Base-by-base conservation (phyloP, 1,140 invertebrate genomes). In the Trinorchestia longiramus region DNA sequence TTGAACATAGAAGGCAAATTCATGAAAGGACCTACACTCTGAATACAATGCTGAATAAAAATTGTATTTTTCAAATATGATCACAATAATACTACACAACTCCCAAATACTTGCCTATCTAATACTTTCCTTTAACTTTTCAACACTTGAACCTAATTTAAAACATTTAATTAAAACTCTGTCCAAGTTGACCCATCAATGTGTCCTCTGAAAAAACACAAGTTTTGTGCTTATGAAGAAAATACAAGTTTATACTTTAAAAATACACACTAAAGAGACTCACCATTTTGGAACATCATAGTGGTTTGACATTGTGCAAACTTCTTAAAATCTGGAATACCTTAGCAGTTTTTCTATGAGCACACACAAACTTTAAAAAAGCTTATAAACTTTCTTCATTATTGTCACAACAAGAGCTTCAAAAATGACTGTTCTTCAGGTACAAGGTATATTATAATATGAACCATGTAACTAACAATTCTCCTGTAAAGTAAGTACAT, bases 211-310 rank as follows among this genome's bases (percentile, higher is more conserved):
- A 19, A 19, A 53, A 19, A 8, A 19, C 47, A 6, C 47, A 53
- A 53, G 19, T 53, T 53, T 8, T 53, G n/a, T n/a, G n/a, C n/a
- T n/a, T 53, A 8, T 19, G 19, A 53, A 53, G 28, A 77, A 77
- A 23, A 77, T 19, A 77, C 28, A 23, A 77, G 3, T 77, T 77
- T 77, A 77, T 19, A 23, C 36, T 53, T 1, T 19, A 77, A 77
- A 3, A 36, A 11, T 77, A 77, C 62, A 77, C 47, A 53, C 6
- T 53, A 53, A 53, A 77, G 1, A 11, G 28, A 36, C 98, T 97
- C 98, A 99, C 98, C 98, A 99, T 97, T 97, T 98, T 40, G 98
- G 98, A 95, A 99, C 98, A 97, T 99, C 98, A 97, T 99, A 99
- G 97, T 99, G 98, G 97, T 98, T 99, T 88, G 98, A 98, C 98